Conservation (phyloP, 2,797 vertebrate species). For the Chelon auratus region DNA sequence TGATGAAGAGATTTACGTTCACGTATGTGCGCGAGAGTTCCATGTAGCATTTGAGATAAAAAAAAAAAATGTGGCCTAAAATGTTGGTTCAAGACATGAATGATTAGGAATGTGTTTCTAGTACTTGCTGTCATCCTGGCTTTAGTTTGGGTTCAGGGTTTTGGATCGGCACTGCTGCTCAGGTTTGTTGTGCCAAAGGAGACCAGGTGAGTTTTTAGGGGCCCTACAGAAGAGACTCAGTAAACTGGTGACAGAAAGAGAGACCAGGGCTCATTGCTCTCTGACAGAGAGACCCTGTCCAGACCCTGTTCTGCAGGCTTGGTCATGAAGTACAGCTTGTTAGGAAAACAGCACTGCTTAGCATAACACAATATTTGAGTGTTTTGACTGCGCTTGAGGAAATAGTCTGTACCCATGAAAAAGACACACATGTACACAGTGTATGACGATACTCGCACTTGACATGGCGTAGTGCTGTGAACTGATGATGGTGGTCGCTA, state of each 20-base stretch:
- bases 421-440: constrained; percentile 72
- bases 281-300: constrained; percentile 84
- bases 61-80: constrained; percentile 10
- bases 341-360: constrained; percentile 83
- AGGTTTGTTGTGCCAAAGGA: constrained; percentile 76
- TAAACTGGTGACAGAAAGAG: constrained; percentile 69
- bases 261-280: constrained; percentile 69
- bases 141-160: constrained; percentile 21
- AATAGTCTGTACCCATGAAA: constrained; percentile 79
- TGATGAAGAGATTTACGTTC: constrained; percentile 2
- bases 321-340: constrained; percentile 77
- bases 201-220: constrained; percentile 73
- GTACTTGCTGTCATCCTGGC: constrained; percentile 11
- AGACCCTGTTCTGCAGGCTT: constrained; percentile 76
- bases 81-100: constrained; percentile 11
- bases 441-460: constrained; percentile 72
- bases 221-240: constrained; percentile 44
- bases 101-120: background rate
- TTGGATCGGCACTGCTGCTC: constrained; percentile 33
- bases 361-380: constrained; percentile 84
- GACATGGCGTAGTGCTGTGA: constrained; percentile 27
- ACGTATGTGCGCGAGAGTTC: background rate
- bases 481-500: background rate
- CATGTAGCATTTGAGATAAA: background rate
- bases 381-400: constrained; percentile 85